A percentile compares a stretch with the other conserved stretches of the same genome.
Evolutionary conservation across 2,113 vertebrate species (phyloP).

Genomic region (Tyrannus savana): DNA sequence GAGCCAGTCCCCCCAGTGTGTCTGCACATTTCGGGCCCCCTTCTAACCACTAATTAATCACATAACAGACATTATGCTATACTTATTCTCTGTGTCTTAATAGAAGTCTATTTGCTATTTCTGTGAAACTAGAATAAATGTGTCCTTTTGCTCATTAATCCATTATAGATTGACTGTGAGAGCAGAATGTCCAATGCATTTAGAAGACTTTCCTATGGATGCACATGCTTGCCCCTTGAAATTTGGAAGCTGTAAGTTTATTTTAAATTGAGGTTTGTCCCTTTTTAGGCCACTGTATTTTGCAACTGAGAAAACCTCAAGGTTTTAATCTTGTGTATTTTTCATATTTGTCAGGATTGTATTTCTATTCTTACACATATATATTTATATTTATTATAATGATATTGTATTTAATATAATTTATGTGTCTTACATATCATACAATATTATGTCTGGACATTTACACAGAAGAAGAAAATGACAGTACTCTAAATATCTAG

Average conservation of each 20-base stretch:
- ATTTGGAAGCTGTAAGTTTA: slow-evolving; percentile 97
- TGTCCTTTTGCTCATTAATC: slow-evolving; percentile 58
- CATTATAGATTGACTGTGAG: slow-evolving; percentile 91
- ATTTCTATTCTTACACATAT: background rate
- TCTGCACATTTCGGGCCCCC: background rate
- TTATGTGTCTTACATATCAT: background rate
- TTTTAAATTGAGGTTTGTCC: slow-evolving; percentile 42
- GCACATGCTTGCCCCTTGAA: slow-evolving; percentile 96
- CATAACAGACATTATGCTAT: background rate
- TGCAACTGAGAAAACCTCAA: slow-evolving; percentile 7
- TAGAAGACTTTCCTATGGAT: slow-evolving; percentile 99
- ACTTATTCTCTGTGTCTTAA: background rate
- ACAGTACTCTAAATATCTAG: background rate
- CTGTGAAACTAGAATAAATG: slow-evolving; percentile 47
- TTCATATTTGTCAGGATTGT: background rate
- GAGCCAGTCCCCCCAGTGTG: background rate
- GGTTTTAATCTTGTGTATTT: background rate
- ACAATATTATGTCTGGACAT: background rate
- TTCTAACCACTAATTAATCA: background rate
- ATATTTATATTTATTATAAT: background rate
- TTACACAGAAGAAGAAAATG: background rate
- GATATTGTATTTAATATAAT: background rate
- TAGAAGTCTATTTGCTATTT: slow-evolving; percentile 27
- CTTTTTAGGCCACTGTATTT: background rate
- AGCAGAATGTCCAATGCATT: slow-evolving; percentile 97